A percentile compares a stretch with the other conserved stretches of the same genome.
Evolutionary conservation across 2,888 invertebrate species (phyloP).

Genomic region (Agriopis aurantiaria): DNA sequence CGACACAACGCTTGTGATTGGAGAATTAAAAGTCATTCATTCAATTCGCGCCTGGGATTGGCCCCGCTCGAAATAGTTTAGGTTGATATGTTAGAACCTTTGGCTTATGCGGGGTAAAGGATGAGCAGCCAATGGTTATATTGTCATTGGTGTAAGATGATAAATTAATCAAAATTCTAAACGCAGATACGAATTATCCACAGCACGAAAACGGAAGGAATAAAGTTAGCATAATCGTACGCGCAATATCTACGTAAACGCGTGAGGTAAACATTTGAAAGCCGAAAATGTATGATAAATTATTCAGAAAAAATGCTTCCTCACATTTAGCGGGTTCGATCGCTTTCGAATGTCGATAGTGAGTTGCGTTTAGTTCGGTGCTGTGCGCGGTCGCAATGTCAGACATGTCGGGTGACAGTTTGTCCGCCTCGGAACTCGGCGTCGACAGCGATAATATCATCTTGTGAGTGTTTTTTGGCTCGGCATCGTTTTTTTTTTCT

Average conservation of each 20-base stretch:
- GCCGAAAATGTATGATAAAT: conserved; percentile 57
- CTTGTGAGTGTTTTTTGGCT: conserved; percentile 57
- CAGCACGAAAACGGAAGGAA: conserved; percentile 33
- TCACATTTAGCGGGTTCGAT: conserved; percentile 45
- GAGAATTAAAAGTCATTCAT: too few relatives aligned
- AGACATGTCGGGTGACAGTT: conserved; percentile 75
- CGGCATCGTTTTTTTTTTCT: background rate
- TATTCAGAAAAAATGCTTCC: conserved; percentile 59
- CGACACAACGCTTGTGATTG: too few relatives aligned
- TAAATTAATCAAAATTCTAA: conserved; percentile 29
- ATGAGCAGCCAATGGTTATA: too few relatives aligned
- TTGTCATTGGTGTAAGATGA: conserved; percentile 17
- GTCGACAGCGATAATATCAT: conserved; percentile 54
- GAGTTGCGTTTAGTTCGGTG: conserved; percentile 61
- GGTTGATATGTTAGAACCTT: too few relatives aligned
- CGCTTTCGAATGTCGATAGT: conserved; percentile 51
- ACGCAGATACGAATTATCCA: conserved; percentile 16
- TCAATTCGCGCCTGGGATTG: too few relatives aligned
- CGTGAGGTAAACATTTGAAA: conserved; percentile 51
- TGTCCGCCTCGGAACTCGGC: conserved; percentile 56
- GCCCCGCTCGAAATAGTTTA: too few relatives aligned
- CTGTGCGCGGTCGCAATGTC: conserved; percentile 61
- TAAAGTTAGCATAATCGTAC: conserved; percentile 38
- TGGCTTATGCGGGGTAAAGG: too few relatives aligned
- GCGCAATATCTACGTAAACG: conserved; percentile 47